Evolutionary conservation across 2,888 invertebrate genomes (phyloP).

Genomic region (Caenorhabditis imperialis): DNA sequence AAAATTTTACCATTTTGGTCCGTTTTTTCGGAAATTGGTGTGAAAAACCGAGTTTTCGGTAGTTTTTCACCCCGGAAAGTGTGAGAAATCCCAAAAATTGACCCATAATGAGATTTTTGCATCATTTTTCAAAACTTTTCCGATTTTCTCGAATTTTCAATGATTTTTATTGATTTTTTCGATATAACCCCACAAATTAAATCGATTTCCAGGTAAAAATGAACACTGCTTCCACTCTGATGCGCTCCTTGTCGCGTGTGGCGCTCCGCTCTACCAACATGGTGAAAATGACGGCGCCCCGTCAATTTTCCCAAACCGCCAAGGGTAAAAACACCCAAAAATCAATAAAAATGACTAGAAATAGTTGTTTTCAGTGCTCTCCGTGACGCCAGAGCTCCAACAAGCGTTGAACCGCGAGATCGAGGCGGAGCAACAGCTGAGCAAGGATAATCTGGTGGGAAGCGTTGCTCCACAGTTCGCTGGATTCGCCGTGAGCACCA

Average conservation of each 20-base stretch:
- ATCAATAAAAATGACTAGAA: too few relatives aligned
- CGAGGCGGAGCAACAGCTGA: slow-evolving; percentile 85
- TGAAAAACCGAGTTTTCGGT: too few relatives aligned
- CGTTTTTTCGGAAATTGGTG: too few relatives aligned
- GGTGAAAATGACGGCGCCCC: slow-evolving; percentile 19
- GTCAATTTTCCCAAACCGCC: slow-evolving; percentile 34
- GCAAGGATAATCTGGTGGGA: slow-evolving; percentile 71
- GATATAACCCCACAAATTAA: background rate
- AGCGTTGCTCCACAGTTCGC: slow-evolving; percentile 84
- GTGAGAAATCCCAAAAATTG: too few relatives aligned
- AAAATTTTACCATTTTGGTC: too few relatives aligned
- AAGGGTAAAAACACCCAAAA: slow-evolving; percentile 36
- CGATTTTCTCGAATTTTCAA: too few relatives aligned
- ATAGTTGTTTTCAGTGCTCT: slow-evolving; percentile 37
- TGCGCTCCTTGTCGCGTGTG: slow-evolving; percentile 42
- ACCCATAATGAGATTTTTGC: too few relatives aligned
- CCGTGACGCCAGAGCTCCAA: slow-evolving; percentile 82
- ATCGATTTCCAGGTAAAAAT: slow-evolving; percentile 30
- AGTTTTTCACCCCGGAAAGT: too few relatives aligned
- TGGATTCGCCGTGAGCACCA: slow-evolving; percentile 86
- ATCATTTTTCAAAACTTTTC: too few relatives aligned
- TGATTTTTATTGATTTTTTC: background rate
- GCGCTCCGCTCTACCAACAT: slow-evolving; percentile 44
- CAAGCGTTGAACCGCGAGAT: slow-evolving; percentile 95
- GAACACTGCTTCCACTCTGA: slow-evolving; percentile 38